phyloP scores from a whole-genome alignment of 2,888 invertebrate species.

The Eupithecia vulgata region DNA sequence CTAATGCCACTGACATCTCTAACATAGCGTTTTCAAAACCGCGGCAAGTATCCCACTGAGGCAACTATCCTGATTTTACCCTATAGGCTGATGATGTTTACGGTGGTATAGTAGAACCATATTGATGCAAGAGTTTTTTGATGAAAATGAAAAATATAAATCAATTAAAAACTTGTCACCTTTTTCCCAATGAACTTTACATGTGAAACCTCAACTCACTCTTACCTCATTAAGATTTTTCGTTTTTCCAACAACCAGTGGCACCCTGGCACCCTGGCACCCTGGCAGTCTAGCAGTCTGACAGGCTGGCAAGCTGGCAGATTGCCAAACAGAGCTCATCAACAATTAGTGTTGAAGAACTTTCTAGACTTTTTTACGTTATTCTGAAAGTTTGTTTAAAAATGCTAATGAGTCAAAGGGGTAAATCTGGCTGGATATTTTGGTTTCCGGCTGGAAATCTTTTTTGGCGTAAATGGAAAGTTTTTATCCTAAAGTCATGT shows the following conservation, averaged over 20 bases:
- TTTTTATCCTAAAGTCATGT: not conserved
- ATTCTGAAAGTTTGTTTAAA: not conserved
- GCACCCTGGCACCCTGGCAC: constrained; percentile 1
- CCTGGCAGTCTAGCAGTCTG: not conserved
- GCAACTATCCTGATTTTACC: too few relatives aligned
- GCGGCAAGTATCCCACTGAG: too few relatives aligned
- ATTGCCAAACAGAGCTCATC: constrained; percentile 30
- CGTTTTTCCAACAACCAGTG: not conserved
- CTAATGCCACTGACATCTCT: too few relatives aligned
- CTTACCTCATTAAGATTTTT: not conserved
- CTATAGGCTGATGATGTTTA: too few relatives aligned
- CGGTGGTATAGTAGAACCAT: too few relatives aligned
- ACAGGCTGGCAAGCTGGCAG: constrained; percentile 15
- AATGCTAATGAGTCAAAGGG: constrained; percentile 11
- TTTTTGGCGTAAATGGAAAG: not conserved
- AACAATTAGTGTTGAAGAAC: constrained; percentile 35
- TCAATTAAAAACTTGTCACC: too few relatives aligned
- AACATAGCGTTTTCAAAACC: too few relatives aligned
- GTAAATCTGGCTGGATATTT: not conserved
- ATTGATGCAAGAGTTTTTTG: too few relatives aligned
- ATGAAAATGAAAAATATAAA: too few relatives aligned
- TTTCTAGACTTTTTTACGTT: constrained; percentile 9
- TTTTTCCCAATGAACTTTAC: not conserved
- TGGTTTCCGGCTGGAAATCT: not conserved
- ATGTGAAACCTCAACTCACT: not conserved